A percentile compares a stretch with the other conserved stretches of the same genome.
Conservation (phyloP, 2,797 vertebrate species). For the Prionace glauca region DNA sequence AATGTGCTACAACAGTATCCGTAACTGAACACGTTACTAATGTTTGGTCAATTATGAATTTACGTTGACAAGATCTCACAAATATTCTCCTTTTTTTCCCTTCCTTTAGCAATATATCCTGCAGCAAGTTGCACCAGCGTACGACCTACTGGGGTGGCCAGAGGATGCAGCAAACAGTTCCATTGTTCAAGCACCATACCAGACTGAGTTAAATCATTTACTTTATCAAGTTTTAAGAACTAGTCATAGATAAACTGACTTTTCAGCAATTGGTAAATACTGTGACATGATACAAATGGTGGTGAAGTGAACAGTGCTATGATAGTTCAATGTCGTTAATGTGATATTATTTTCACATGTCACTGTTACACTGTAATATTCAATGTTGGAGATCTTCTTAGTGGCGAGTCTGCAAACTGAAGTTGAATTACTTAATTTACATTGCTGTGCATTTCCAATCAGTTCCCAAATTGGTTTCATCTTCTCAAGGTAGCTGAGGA, state of each 20-base stretch:
- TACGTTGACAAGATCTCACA: neutral
- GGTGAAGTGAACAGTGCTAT: neutral
- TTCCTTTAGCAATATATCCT: constrained; percentile 80
- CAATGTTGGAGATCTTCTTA: neutral
- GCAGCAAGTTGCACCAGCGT: constrained; percentile 84
- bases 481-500: neutral
- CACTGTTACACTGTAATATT: neutral
- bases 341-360: neutral
- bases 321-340: neutral
- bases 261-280: neutral
- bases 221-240: neutral
- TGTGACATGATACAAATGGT: neutral
- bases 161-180: constrained; percentile 69
- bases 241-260: neutral
- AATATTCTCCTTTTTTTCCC: neutral
- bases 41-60: neutral
- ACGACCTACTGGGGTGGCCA: constrained; percentile 92
- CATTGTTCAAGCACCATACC: constrained; percentile 78
- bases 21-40: neutral
- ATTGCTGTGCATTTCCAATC: neutral
- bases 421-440: neutral
- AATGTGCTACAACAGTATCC: neutral
- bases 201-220: constrained; percentile 70
- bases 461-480: neutral
- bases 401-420: neutral